Evolutionary conservation across 2,113 vertebrate species (phyloP).

Genomic region (Halcyon malimbica): DNA sequence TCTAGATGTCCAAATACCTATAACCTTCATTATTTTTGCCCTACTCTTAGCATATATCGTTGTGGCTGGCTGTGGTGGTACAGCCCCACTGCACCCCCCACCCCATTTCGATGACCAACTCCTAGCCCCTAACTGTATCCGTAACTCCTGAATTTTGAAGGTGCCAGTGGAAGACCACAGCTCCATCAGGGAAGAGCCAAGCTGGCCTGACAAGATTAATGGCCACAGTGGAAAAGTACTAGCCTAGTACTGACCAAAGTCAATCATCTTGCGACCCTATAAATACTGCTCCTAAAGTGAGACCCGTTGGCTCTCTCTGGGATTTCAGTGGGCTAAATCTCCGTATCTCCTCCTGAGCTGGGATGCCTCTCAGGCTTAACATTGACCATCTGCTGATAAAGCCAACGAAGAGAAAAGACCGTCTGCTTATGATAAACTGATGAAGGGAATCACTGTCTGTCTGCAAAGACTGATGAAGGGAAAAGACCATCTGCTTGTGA

Average conservation of each 20-base stretch:
- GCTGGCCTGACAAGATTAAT: neutral
- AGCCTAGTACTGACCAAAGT: neutral
- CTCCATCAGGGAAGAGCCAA: neutral
- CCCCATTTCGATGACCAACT: neutral
- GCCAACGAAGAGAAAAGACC: neutral
- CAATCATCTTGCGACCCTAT: no score
- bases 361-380: neutral
- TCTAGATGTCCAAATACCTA: neutral
- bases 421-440: no score
- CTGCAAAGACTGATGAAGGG: neutral
- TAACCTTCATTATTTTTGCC: neutral
- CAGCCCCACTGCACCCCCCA: no score
- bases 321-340: neutral
- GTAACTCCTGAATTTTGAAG: neutral
- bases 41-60: neutral
- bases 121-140: neutral
- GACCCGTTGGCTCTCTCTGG: neutral
- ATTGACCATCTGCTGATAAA: neutral
- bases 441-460: neutral
- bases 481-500: neutral
- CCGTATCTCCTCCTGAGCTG: neutral
- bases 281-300: neutral
- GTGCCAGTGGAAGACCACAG: neutral
- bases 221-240: neutral
- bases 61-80: neutral